Evolutionary conservation across 2,888 invertebrate species (phyloP).

Genomic region (Bugula neritina): DNA sequence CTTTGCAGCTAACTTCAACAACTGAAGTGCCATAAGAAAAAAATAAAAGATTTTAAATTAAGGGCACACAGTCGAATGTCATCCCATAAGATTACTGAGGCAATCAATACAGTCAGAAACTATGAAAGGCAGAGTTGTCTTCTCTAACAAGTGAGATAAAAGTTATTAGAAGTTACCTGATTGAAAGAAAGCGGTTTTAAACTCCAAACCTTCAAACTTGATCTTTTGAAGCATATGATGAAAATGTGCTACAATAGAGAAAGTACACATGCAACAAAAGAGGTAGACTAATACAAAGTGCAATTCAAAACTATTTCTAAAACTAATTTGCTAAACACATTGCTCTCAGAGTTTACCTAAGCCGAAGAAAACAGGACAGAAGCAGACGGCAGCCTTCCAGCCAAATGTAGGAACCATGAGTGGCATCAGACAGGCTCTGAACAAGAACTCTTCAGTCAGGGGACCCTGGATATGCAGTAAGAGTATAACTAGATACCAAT

Average conservation of each 20-base stretch:
- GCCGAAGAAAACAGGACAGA: slow-evolving; percentile 86
- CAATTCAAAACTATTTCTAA: too few relatives aligned
- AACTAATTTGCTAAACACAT: neutral
- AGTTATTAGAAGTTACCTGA: slow-evolving; percentile 47
- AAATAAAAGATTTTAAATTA: too few relatives aligned
- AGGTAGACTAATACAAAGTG: too few relatives aligned
- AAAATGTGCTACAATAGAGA: slow-evolving; percentile 73
- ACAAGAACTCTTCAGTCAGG: slow-evolving; percentile 89
- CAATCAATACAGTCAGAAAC: too few relatives aligned
- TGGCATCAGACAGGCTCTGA: slow-evolving; percentile 90
- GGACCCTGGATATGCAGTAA: slow-evolving; percentile 74
- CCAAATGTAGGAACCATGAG: slow-evolving; percentile 74
- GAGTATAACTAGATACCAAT: too few relatives aligned
- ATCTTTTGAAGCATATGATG: slow-evolving; percentile 82
- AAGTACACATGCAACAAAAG: too few relatives aligned
- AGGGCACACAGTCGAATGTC: too few relatives aligned
- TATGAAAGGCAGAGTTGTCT: too few relatives aligned
- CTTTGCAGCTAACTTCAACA: too few relatives aligned
- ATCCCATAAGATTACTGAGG: too few relatives aligned
- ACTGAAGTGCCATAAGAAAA: too few relatives aligned
- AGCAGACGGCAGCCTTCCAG: slow-evolving; percentile 69
- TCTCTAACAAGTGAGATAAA: too few relatives aligned
- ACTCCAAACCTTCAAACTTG: slow-evolving; percentile 40
- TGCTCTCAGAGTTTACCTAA: slow-evolving; percentile 63
- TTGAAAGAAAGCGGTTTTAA: slow-evolving; percentile 40